Conservation (phyloP, 2,113 vertebrate species). For the Callaeas wilsoni region DNA sequence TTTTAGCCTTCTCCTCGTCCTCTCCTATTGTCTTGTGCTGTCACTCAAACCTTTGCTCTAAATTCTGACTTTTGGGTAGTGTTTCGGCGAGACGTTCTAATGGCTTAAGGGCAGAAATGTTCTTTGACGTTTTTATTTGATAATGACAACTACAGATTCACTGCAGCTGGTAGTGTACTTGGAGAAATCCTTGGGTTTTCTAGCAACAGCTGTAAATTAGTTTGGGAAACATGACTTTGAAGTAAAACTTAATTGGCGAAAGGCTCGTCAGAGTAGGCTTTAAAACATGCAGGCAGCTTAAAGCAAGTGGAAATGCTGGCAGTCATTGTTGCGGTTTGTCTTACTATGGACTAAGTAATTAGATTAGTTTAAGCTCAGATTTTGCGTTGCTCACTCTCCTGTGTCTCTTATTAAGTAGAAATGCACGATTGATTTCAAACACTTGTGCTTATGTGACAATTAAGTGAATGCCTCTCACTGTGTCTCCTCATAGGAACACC, state of each 20-base stretch:
- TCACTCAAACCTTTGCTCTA: not conserved
- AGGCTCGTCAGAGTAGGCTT: not conserved
- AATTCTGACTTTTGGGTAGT: not conserved
- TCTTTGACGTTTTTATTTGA: not conserved
- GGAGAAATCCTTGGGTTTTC: not conserved
- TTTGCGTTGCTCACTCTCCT: not conserved
- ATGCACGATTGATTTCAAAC: conserved; percentile 23
- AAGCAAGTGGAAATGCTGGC: conserved; percentile 18
- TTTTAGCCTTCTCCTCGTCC: not conserved
- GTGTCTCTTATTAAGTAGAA: conserved; percentile 6
- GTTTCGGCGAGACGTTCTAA: not conserved
- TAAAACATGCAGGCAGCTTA: not conserved
- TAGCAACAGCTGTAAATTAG: conserved; percentile 12
- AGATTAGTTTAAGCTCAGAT: conserved; percentile 42
- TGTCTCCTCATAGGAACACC: not conserved
- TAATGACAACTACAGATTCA: not conserved
- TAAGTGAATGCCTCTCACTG: conserved; percentile 21
- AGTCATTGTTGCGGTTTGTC: not conserved
- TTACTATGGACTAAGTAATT: conserved; percentile 33
- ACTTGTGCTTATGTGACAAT: conserved; percentile 34
- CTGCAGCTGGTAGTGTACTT: not conserved
- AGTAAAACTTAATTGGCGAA: not conserved
- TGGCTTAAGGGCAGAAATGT: not conserved
- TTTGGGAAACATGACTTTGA: conserved; percentile 15
- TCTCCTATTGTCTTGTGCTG: accelerated